These are phyloP conservation scores for Venustaconcha ellipsiformis DNA, from an alignment of 1,140 invertebrate species.

Conservation along the genomic window DNA sequence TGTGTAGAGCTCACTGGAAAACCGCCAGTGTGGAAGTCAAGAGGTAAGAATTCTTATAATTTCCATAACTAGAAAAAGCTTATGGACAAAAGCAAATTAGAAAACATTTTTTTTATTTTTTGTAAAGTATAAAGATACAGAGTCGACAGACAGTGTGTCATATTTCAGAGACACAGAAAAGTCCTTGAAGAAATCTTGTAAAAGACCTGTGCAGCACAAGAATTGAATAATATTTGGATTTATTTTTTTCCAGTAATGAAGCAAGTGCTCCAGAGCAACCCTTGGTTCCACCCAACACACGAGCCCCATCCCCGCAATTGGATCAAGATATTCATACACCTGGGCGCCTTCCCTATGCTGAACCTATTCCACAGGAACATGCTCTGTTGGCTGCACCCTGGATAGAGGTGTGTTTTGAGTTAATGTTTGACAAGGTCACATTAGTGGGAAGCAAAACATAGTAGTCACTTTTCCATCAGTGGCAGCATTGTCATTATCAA, in stretches of 20 bases:
- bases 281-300: slow-evolving; percentile 53
- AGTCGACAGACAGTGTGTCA: too few relatives aligned
- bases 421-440: not conserved
- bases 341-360: slow-evolving; percentile 61
- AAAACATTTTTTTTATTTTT: too few relatives aligned
- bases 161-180: too few relatives aligned
- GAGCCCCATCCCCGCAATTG: slow-evolving; percentile 59
- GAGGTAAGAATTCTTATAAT: slow-evolving; percentile 33
- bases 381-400: slow-evolving; percentile 61
- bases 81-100: too few relatives aligned
- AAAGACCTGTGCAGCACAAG: not conserved
- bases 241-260: slow-evolving; percentile 3
- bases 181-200: not conserved
- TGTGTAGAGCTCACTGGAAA: slow-evolving; percentile 68
- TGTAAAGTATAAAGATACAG: too few relatives aligned
- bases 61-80: not conserved
- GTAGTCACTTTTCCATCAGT: too few relatives aligned
- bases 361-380: slow-evolving; percentile 67
- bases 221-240: not conserved
- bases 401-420: slow-evolving; percentile 55
- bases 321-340: slow-evolving; percentile 30
- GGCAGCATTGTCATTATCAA: too few relatives aligned
- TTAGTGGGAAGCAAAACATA: too few relatives aligned
- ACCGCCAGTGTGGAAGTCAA: slow-evolving; percentile 51
- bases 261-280: slow-evolving; percentile 33